These are phyloP conservation scores for Falco peregrinus DNA, from an alignment of 2,797 vertebrate genomes.

Conservation along the genomic window DNA sequence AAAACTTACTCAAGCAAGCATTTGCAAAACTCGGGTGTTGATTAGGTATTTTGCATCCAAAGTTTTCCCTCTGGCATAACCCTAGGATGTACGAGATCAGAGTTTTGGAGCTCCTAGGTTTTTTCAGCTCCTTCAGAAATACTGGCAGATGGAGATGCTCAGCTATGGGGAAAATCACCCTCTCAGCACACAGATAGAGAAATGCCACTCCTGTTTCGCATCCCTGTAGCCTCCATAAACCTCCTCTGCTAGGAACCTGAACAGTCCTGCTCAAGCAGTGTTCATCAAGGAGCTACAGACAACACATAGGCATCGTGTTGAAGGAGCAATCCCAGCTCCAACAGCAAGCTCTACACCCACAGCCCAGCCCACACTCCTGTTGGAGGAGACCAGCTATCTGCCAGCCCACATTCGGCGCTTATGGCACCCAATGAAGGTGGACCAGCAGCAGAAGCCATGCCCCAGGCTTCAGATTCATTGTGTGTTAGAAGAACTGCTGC, in stretches of 20 bases:
- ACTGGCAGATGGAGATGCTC: neutral
- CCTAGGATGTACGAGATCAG: neutral
- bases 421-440: fast-evolving
- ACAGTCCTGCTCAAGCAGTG: neutral
- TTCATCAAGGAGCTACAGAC: neutral
- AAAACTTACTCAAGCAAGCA: neutral
- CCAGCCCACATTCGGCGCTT: neutral
- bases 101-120: neutral
- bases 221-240: neutral
- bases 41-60: neutral
- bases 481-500: neutral
- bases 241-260: neutral
- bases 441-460: neutral
- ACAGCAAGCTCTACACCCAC: fast-evolving
- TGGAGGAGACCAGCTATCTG: neutral
- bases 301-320: fast-evolving
- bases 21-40: neutral
- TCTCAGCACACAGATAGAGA: neutral
- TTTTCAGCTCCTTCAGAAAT: neutral
- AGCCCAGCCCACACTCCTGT: fast-evolving
- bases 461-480: neutral
- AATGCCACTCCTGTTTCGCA: neutral
- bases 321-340: neutral
- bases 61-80: neutral
- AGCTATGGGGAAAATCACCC: neutral